Percentiles rank a stretch among this genome's conserved stretches.
Conservation (phyloP, 2,797 vertebrate genomes). For the Toxotes lorentzi region DNA sequence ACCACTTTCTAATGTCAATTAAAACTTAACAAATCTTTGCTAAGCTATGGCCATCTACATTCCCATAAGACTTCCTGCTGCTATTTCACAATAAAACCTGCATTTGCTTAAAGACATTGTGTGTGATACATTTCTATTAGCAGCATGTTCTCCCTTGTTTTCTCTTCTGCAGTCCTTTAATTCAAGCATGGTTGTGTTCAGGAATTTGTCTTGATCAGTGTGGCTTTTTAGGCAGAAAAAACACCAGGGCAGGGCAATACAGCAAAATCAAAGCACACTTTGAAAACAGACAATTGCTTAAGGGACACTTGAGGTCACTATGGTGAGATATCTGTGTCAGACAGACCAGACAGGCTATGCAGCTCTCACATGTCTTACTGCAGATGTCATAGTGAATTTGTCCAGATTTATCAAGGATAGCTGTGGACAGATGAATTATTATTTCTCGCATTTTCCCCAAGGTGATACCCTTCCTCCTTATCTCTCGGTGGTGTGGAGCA, state of each 20-base stretch:
- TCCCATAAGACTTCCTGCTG: constrained; percentile 20
- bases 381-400: constrained; percentile 10
- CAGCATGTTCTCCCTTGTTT: not conserved
- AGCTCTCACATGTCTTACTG: constrained; percentile 8
- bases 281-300: not conserved
- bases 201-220: not conserved
- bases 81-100: constrained; percentile 20
- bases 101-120: constrained; percentile 14
- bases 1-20: not conserved
- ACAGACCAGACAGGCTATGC: not conserved
- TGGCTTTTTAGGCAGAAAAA: not conserved
- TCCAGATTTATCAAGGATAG: not conserved
- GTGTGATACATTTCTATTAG: not conserved
- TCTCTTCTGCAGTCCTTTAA: not conserved
- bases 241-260: not conserved
- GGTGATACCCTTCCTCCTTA: not conserved
- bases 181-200: not conserved
- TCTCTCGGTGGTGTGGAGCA: not conserved
- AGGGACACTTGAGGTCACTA: not conserved
- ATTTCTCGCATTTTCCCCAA: constrained; percentile 13
- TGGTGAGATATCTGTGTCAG: not conserved
- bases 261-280: not conserved
- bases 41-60: constrained; percentile 18
- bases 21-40: not conserved
- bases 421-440: constrained; percentile 8